Base-by-base conservation (phyloP, 2,888 invertebrate species). In the Malthinus flaveolus region DNA sequence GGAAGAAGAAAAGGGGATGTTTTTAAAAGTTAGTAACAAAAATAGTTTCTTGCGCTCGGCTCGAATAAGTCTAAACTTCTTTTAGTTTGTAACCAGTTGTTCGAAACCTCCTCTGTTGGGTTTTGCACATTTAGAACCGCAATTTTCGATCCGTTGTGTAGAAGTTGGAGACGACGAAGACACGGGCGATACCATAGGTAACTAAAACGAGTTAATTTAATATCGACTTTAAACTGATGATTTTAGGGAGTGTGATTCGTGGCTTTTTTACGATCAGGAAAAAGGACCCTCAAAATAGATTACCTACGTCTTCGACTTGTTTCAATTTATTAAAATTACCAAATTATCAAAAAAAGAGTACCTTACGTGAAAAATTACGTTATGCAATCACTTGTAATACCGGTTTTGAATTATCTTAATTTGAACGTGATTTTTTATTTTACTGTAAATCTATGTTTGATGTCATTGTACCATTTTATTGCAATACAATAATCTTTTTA, bases 221-320 rank as follows among this genome's bases (percentile, higher is more conserved):
- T 10, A 5, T 12, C 3, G 13, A 50, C 32, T 39, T 49, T 2
- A 23, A 34, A 3, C 7, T 4, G 15, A 23, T 11, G 7, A 47
- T 32, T 9, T 11, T 15, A 84, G 97, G 96, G 11, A 96, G 96
- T 76, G 97, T 99, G 0, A 91, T 99, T 62, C 86, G 98, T 58
- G 99, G 98, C 11, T 99, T 99, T 80, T 95, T 99, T 77, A 97
- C 97, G 8, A 96, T 99, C 71, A 85, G 96, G 48, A 95, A 95
- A 75, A 93, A 93, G 74, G 96, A 96, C 76, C 95, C 96, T 0
- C 86, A 95, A 49, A 93, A 96, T 75, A 87, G 97, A 33, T 83
- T 99, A 39, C 98, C 99, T n/a, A 98, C 99, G 0, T 97, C 97
- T 0, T 98, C 98, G 0, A 99, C 99, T 0, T 99, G 99, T 76